Base-by-base conservation (phyloP, 2,797 vertebrate genomes). In the Chelon auratus region DNA sequence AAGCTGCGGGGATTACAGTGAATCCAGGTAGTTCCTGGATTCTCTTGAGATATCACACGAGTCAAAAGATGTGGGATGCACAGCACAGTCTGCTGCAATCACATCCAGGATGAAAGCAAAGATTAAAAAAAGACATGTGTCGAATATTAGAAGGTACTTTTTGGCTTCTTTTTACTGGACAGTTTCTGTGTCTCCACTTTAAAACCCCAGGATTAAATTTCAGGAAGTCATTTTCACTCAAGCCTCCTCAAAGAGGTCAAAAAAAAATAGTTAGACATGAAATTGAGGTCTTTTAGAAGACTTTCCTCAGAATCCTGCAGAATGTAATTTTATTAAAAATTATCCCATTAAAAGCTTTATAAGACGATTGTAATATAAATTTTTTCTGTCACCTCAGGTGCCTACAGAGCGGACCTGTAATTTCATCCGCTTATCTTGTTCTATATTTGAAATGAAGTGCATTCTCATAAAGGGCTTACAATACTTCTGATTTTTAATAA, bases 1-100 rank as follows among this genome's bases (percentile, higher is more conserved):
- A 60, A 59, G 54, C 81, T 78, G 65, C 47, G 66, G 56, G 72
- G 77, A 85, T 87, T 68, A 78, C 69, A 67, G 47, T 8, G 5
- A 64, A 39, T 50, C 62, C 74, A 62, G 59, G 48, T 56, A 3
- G 61, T 55, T 52, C 51, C 45, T 2, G 12, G 52, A 57, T 61
- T 76, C 72, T 60, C 67, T 10, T 0, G 0, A 62, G 78, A 63
- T 69, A 37, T 26, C 54, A 50, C 2, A 14, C 17, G 42, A 74
- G 64, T 67, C 5, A 33, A 33, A 59, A 26, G 54, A 77, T 0
- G 15, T 58, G 11, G 37, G 54, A 64, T 54, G 51, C 62, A 43
- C 40, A 17, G 14, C 15, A 13, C 14, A 15, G 42, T 43, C 42
- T 17, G 42, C 30, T 39, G 40, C 62, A 54, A 36, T 62, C 9